Evolutionary conservation across 2,797 vertebrate species (phyloP), one percentile per base, ranked within the genome.

Genomic region (Columba guinea): DNA sequence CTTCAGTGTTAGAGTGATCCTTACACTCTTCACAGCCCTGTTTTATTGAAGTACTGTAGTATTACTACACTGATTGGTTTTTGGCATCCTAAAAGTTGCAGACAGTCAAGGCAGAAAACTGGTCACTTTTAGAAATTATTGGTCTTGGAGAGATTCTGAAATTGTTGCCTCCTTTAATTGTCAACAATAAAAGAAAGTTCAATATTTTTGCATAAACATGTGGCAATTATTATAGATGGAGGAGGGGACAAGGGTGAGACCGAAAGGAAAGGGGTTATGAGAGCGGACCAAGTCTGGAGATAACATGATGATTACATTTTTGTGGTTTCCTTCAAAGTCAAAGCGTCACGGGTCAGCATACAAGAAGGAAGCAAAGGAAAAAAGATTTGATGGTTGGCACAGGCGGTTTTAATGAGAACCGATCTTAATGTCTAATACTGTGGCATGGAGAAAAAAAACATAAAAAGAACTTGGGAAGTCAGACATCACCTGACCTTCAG

Each of bases 281-380:
- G 86, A 94, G 86, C 79, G 96, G 94, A 93, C 94, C 75, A 93
- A 97, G 97, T 98, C 97, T 98, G 97, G 97, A 98, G 98, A 98
- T 97, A 97, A 98, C 97, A 96, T 94, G 96, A 74, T 87, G 96
- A 97, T 97, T 97, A 95, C 98, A 98, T 98, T 98, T 98, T 98
- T 99, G 98, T 94, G 98, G 98, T 98, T 98, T 98, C 96, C 97
- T 98, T 98, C 98, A 98, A 98, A 99, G 97, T 97, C 97, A 98
- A 97, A 98, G 97, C 80, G 77, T 98, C 97, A 87, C 8, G 63
- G 89, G 87, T 95, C 91, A 97, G 95, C 94, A 95, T 95, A 91
- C 46, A 91, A 77, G 89, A 96, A 93, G 83, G 95, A 96, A 94
- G 78, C 73, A 89, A 96, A 95, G 67, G 78, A 92, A 94, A 94